Base-by-base conservation (phyloP, 2,797 vertebrate species). In the Bryconaethiops microstoma region DNA sequence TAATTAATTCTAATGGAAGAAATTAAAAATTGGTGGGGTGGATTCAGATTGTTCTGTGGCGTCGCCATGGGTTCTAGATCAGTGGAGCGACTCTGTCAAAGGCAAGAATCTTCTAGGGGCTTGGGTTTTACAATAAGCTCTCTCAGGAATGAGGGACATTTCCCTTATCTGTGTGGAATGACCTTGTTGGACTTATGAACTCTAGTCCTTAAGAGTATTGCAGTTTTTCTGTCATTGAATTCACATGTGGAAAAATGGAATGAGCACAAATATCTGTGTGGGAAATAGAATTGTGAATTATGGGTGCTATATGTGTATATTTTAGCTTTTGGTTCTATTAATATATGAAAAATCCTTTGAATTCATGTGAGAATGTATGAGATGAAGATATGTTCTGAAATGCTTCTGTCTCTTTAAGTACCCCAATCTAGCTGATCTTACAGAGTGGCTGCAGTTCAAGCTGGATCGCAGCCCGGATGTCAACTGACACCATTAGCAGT, bases 1-100 rank as follows among this genome's bases (percentile, higher is more conserved):
- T 94, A 95, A 92, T 96, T 95, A 95, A 92, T 95, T 94, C 94
- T 96, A 95, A 95, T 95, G 92, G 94, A 95, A 92, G 91, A 89
- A 92, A 92, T 92, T 93, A 92, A 92, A 93, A 90, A 93, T 94
- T 93, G 92, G 92, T 92, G 90, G 92, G 91, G 90, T 92, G 94
- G 94, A 93, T 94, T 95, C 90, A 89, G 90, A 91, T 91, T 90
- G 92, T 90, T 93, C 90, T 91, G 88, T 90, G 87, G 82, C 91
- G 89, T 90, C 92, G 92, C 89, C 87, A 82, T 89, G 88, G 91
- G 90, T 94, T 90, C 85, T 79, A 92, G 91, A 87, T 91, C 91
- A 88, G 84, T 94, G 92, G 92, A 95, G 94, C 93, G 90, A 85
- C 88, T 91, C 93, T 94, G 92, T 94, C 93, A 93, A 91, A 92